Base-by-base conservation (phyloP, 2,113 vertebrate genomes). In the Trichechus manatus region DNA sequence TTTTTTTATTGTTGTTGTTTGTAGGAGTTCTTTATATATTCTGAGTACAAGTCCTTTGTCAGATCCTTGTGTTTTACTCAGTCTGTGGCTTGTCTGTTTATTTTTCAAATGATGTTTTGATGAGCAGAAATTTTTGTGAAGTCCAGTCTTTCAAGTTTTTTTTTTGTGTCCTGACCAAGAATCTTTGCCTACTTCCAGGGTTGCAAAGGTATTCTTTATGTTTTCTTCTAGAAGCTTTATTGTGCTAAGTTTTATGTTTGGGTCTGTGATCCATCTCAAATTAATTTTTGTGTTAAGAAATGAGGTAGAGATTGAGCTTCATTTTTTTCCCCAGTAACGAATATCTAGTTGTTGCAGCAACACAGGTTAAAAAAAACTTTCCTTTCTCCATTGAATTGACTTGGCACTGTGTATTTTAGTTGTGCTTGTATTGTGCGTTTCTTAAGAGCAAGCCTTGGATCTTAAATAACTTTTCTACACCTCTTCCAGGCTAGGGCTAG, bases 211-310 rank as follows among this genome's bases (percentile, higher is more conserved):
- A 90, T 4, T 47, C 25, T n/a, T 19, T 64, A 63, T 61, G 4
- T 79, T 95, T 92, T 81, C 36, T 95, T 75, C 42, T 85, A 33
- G 33, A 78, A 59, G 19, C 63, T 74, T 82, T 75, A 23, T 87
- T 87, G 22, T 95, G 50, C 29, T 63, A 42, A 14, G 53, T 56
- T 92, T 91, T 74, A 59, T 50, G 64, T 64, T 80, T 53, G 29
- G n/a, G 22, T 42, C 19, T 81, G 25, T 92, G 77, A 42, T n/a
- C 64, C n/a, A 10, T 87, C 33, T 74, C 56, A 78, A 47, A 61
- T 68, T 72, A 83, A 50, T 75, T 89, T 90, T 72, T 92, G 29
- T 89, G 56, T 94, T 83, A 79, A 13, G 31, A 22, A 72, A 25
- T 77, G 53, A 91, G 63, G 6, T 66, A 22, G 44, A 29, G 2